These are phyloP conservation scores for Sycobia sp. DNA, from an alignment of 1,140 invertebrate species.

Conservation along the genomic window DNA sequence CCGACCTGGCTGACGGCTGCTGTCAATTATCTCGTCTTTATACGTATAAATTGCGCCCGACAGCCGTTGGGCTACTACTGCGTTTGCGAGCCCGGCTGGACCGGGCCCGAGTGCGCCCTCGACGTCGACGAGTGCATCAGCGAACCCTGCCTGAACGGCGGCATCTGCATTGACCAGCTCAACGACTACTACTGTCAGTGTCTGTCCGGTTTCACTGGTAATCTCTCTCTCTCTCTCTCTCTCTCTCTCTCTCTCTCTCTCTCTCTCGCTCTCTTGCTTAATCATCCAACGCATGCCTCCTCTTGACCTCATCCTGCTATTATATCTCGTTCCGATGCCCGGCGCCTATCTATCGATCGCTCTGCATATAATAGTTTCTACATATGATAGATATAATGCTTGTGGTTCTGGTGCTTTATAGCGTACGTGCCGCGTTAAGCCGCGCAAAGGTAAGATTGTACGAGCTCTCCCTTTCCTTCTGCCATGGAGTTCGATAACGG, in stretches of 20 bases:
- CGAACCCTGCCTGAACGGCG: constrained; percentile 71
- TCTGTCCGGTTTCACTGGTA: constrained; percentile 71
- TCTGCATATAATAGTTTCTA: no score
- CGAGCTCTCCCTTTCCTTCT: no score
- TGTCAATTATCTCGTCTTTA: no score
- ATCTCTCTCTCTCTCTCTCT: background rate
- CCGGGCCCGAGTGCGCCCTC: constrained; percentile 66
- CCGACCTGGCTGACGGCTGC: no score
- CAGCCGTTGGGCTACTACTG: constrained; percentile 72
- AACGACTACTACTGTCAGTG: constrained; percentile 74
- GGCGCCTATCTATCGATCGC: background rate
- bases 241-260: background rate
- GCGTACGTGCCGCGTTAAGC: no score
- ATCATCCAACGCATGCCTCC: background rate
- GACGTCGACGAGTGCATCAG: constrained; percentile 66
- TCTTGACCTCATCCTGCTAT: background rate
- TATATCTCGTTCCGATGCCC: background rate
- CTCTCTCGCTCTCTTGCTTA: no score
- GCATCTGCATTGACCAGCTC: constrained; percentile 67
- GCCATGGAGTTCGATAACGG: no score
- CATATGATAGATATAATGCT: no score
- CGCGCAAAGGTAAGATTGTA: no score
- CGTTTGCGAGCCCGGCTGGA: constrained; percentile 75
- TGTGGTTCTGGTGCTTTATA: no score
- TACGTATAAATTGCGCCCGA: no score